phyloP scores from a whole-genome alignment of 2,888 invertebrate species.

The Tenthredo amoena region DNA sequence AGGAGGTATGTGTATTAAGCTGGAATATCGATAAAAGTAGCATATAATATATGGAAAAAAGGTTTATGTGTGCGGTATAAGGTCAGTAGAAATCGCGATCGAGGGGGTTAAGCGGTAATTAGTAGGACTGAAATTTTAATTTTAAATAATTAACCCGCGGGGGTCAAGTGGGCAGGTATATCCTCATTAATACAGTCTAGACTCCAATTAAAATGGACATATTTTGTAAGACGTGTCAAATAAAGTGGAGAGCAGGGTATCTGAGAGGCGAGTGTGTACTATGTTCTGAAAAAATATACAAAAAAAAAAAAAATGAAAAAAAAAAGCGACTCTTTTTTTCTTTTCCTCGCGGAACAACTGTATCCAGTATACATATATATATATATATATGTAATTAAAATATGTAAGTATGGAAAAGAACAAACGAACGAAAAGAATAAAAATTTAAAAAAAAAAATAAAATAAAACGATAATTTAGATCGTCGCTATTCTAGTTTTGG shows the following conservation, averaged over 20 bases:
- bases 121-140: constrained; percentile 31
- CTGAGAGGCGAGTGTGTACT: neutral
- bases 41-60: neutral
- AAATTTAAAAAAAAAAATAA: neutral
- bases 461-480: neutral
- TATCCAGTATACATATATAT: neutral
- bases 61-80: no score
- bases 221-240: neutral
- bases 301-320: neutral
- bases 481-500: neutral
- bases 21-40: neutral
- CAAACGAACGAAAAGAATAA: no score
- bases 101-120: constrained; percentile 23
- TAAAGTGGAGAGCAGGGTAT: neutral
- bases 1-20: neutral
- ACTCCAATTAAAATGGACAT: constrained; percentile 55
- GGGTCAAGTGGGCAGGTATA: constrained; percentile 19
- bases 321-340: neutral
- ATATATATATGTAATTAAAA: no score
- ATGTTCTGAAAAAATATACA: neutral
- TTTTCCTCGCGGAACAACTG: neutral
- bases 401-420: no score
- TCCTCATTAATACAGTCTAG: constrained; percentile 58
- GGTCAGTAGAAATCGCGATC: neutral
- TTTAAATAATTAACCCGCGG: constrained; percentile 33